Evolutionary conservation across 1,140 invertebrate genomes (phyloP).

Genomic region (Zaprionus davidi): DNA sequence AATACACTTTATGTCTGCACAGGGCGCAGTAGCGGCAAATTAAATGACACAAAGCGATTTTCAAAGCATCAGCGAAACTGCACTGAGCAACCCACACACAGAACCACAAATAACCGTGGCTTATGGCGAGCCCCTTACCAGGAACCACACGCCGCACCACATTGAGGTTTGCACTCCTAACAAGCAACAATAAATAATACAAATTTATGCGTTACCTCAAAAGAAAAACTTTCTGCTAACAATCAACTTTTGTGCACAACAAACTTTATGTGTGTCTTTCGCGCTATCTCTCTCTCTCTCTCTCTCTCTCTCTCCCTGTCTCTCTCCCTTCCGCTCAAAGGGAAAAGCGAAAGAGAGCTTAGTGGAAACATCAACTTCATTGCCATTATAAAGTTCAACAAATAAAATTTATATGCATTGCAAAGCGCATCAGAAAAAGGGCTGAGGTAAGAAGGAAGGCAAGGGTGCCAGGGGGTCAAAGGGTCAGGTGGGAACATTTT

Average conservation of each 20-base stretch:
- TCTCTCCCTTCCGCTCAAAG: not conserved
- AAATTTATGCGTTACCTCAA: conserved; percentile 53
- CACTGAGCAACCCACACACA: conserved; percentile 1
- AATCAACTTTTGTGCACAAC: conserved; percentile 48
- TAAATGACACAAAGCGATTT: conserved; percentile 28
- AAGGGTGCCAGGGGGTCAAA: not conserved
- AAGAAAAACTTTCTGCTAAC: conserved; percentile 41
- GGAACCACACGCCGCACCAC: not conserved
- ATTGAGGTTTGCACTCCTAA: conserved; percentile 9
- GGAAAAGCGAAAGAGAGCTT: conserved; percentile 1
- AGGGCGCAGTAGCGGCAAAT: conserved; percentile 8
- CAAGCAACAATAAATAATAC: conserved; percentile 51
- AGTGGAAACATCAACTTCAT: conserved; percentile 56
- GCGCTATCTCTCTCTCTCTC: conserved; percentile 17
- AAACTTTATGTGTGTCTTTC: conserved; percentile 36
- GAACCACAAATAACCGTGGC: not conserved
- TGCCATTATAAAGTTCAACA: conserved; percentile 63
- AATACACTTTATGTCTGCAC: not conserved
- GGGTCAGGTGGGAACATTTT: conserved; percentile 4
- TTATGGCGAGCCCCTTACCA: too few species aligned
- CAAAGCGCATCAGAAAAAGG: conserved; percentile 56
- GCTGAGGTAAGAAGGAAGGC: conserved; percentile 12
- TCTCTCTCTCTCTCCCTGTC: not conserved
- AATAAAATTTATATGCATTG: conserved; percentile 62
- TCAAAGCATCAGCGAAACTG: conserved; percentile 1